Evolutionary conservation across 2,113 vertebrate genomes (phyloP), one percentile per base, ranked within the genome.

Genomic region (Hippolais icterina): DNA sequence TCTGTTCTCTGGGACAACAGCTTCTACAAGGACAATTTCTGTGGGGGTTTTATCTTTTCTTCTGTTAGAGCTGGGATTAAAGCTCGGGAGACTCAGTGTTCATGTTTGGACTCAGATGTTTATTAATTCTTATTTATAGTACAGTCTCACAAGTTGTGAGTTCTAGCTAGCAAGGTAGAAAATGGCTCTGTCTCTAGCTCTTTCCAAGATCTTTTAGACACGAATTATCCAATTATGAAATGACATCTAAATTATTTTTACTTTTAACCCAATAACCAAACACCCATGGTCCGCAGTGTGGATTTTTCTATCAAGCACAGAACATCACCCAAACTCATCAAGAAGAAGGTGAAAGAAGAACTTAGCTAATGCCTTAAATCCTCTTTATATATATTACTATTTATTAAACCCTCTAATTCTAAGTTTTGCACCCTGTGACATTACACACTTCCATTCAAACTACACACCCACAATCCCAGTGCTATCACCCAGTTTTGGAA

Each of bases 271-370:
- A 59, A 25, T 37, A 25, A 59, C 23, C 23, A 25, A 59, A 7
- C 6, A 25, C n/a, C 23, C 3, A 3, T 3, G 23, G 57, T 10
- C n/a, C 15, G 5, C 23, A 59, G 23, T 23, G 14, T 2, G 4
- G 56, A 57, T 35, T 57, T 23, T 57, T 15, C 20, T n/a, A 15
- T 14, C 56, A 35, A 23, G 35, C 35, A 57, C 9, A 57, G 24
- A 24, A 57, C 1, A 57, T 6, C 56, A 59, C 23, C 22, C n/a
- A 35, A 7, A 35, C 4, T n/a, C 23, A 25, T 11, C 6, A 17
- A 59, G 57, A 37, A 37, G 23, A 35, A 35, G n/a, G 56, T 59
- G 56, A n/a, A 9, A n/a, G 18, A 33, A n/a, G 56, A 7, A 59
- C n/a, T 11, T 4, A 17, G 15, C 23, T 23, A 5, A 35, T 7